A percentile compares a stretch with the other conserved stretches of the same genome.
phyloP scores from a whole-genome alignment of 2,113 vertebrate genomes.

The Oryzias curvinotus region DNA sequence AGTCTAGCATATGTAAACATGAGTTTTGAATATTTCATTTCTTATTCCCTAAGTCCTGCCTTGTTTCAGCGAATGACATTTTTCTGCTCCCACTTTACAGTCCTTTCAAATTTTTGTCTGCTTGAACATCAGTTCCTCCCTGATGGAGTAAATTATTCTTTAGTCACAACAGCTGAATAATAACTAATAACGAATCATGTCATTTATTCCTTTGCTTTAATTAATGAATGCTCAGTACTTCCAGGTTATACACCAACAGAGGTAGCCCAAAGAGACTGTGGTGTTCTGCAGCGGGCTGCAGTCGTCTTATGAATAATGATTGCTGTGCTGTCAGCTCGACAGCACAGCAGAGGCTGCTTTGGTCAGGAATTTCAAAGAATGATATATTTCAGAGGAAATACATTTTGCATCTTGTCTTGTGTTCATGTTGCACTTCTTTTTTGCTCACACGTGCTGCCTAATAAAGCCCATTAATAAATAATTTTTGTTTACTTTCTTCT shows the following conservation, averaged over 20 bases:
- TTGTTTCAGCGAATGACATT: not conserved
- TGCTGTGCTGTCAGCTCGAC: constrained; percentile 9
- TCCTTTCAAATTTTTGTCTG: not conserved
- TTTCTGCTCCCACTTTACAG: not conserved
- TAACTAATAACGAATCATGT: no score
- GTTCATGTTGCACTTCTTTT: not conserved
- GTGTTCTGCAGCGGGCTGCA: constrained; percentile 14
- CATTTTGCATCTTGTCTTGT: not conserved
- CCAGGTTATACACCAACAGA: not conserved
- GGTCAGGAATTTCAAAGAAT: no score
- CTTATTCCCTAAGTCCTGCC: no score
- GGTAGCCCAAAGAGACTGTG: constrained; percentile 17
- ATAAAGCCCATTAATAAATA: no score
- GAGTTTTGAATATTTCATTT: constrained; percentile 46
- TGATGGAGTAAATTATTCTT: not conserved
- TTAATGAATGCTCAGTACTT: constrained; percentile 7
- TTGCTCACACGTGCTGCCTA: not conserved
- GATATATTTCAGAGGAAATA: constrained; percentile 1
- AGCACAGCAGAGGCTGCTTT: constrained; percentile 2
- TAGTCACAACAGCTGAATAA: not conserved
- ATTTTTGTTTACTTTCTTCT: no score
- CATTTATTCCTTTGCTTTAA: no score
- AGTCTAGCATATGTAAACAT: constrained; percentile 57
- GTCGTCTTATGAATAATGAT: constrained; percentile 17
- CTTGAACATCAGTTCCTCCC: not conserved